A percentile compares a stretch with the other conserved stretches of the same genome.
phyloP scores from a whole-genome alignment of 1,140 invertebrate genomes.

The Drosophila nasuta region DNA sequence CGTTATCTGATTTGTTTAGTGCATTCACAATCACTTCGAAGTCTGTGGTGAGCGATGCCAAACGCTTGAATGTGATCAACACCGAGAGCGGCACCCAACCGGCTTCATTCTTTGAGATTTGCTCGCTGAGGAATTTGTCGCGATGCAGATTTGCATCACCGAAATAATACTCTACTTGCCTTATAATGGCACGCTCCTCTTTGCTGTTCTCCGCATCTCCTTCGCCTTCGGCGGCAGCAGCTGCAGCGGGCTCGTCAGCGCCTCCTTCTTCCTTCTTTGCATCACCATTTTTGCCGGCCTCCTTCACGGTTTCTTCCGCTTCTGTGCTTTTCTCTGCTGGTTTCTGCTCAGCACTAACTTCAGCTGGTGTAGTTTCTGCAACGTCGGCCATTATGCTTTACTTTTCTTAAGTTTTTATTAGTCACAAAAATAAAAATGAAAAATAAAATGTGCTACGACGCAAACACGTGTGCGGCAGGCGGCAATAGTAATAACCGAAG shows the following conservation, averaged over 20 bases:
- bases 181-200: constrained; percentile 87
- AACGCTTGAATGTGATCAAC: constrained; percentile 95
- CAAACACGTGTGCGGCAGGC: constrained; percentile 49
- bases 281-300: constrained; percentile 60
- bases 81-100: constrained; percentile 95
- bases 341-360: constrained; percentile 45
- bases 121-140: constrained; percentile 95
- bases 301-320: constrained; percentile 1
- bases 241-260: constrained; percentile 12
- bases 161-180: constrained; percentile 89
- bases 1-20: constrained; percentile 90
- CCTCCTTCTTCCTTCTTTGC: constrained; percentile 35
- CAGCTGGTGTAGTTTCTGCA: constrained; percentile 48
- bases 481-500: constrained; percentile 29
- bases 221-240: constrained; percentile 22
- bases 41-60: constrained; percentile 91
- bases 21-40: constrained; percentile 90
- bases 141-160: constrained; percentile 94
- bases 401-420: constrained; percentile 9
- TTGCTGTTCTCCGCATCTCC: constrained; percentile 65
- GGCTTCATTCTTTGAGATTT: constrained; percentile 91
- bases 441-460: constrained; percentile 38
- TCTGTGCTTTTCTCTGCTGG: constrained; percentile 16
- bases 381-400: constrained; percentile 67
- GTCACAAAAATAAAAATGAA: constrained; percentile 30